Conservation (phyloP, 1,140 invertebrate genomes). For the Leptinotarsa lineolata region DNA sequence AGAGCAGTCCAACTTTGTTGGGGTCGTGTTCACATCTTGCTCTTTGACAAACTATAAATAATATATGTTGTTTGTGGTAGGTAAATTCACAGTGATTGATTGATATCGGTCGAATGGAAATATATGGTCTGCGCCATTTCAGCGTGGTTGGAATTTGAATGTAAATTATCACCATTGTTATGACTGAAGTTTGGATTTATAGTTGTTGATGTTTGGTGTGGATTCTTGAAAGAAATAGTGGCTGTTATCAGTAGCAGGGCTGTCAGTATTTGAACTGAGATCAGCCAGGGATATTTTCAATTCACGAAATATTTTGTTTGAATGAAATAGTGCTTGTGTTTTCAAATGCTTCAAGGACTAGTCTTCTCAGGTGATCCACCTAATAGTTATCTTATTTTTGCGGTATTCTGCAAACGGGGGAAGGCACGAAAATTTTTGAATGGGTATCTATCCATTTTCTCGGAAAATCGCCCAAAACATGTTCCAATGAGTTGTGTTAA, state of each 20-base stretch:
- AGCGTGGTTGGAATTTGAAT: not conserved
- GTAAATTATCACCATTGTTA: not conserved
- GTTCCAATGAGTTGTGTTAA: not conserved
- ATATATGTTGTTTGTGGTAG: not conserved
- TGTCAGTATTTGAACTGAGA: no score
- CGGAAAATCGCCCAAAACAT: not conserved
- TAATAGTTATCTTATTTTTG: not conserved
- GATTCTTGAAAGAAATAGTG: no score
- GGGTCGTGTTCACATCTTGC: not conserved
- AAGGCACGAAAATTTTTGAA: not conserved
- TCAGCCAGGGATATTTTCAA: no score
- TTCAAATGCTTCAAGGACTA: not conserved
- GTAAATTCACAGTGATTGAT: not conserved
- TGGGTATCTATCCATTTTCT: not conserved
- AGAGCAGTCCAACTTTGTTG: not conserved
- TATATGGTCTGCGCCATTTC: not conserved
- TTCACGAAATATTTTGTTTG: no score
- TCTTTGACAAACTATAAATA: slow-evolving; percentile 4
- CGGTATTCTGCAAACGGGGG: not conserved
- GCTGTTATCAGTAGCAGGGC: no score
- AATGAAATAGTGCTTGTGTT: not conserved
- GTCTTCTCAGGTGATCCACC: not conserved
- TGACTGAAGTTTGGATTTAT: not conserved
- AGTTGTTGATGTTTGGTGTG: no score
- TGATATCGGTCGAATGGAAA: not conserved